A percentile compares a stretch with the other conserved stretches of the same genome.
Conservation (phyloP, 2,888 invertebrate genomes). For the Caenorhabditis afra region DNA sequence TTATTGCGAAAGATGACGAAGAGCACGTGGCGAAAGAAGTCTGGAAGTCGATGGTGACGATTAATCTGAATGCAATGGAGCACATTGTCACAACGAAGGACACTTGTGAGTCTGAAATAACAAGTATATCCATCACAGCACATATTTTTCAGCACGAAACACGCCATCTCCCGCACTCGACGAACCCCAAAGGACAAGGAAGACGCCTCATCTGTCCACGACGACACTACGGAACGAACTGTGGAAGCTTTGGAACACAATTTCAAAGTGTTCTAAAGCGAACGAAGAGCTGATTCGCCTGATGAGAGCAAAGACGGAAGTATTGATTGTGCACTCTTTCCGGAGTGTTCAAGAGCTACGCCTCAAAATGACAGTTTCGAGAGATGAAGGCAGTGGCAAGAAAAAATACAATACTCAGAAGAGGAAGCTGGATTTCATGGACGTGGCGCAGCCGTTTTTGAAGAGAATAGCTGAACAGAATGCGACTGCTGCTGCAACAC, state of each 20-base stretch:
- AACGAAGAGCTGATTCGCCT: conserved; percentile 23
- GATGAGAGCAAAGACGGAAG: conserved; percentile 20
- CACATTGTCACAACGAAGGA: conserved; percentile 2
- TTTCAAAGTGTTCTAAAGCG: conserved; percentile 24
- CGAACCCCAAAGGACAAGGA: background rate
- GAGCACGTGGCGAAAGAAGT: conserved; percentile 18
- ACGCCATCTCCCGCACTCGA: conserved; percentile 45
- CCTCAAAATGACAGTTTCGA: background rate
- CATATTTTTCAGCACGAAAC: conserved; percentile 14
- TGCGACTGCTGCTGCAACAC: background rate
- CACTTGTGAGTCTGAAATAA: conserved; percentile 4
- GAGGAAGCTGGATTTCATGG: conserved; percentile 8
- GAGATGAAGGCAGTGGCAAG: background rate
- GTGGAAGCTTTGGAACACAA: conserved; percentile 21
- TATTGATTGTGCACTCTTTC: conserved; percentile 15
- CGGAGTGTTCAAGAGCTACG: conserved; percentile 13
- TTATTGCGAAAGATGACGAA: conserved; percentile 57
- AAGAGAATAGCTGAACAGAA: conserved; percentile 1
- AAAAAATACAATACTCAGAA: conserved; percentile 23
- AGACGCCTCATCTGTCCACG: background rate
- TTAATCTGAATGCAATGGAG: conserved; percentile 22
- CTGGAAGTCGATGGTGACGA: background rate
- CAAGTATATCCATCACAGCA: too few species aligned
- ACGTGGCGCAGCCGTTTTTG: background rate
- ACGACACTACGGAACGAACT: conserved; percentile 30